phyloP scores from a whole-genome alignment of 2,113 vertebrate species.

The Grus americana region DNA sequence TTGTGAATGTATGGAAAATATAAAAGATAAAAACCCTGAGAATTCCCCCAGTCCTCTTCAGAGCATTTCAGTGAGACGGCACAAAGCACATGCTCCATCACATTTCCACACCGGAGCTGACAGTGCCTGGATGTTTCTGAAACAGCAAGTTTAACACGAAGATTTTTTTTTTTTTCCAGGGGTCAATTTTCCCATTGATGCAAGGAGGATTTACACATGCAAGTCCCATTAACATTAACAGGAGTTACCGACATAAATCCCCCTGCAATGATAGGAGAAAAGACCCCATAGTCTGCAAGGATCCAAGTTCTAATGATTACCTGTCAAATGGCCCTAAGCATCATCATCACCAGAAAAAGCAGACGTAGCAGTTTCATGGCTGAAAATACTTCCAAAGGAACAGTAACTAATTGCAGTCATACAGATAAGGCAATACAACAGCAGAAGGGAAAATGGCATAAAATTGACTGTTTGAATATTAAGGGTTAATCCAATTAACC shows the following conservation, averaged over 20 bases:
- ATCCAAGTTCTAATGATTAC: slow-evolving; percentile 70
- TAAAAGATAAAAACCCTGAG: not conserved
- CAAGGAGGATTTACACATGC: slow-evolving; percentile 70
- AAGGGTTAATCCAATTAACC: slow-evolving; percentile 61
- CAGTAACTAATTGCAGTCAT: slow-evolving; percentile 28
- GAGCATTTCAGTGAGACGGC: not conserved
- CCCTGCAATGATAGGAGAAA: slow-evolving; percentile 39
- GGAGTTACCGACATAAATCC: slow-evolving; percentile 62
- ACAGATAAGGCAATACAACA: not conserved
- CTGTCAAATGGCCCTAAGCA: slow-evolving; percentile 69
- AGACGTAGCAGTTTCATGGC: slow-evolving; percentile 50
- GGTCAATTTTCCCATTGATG: slow-evolving; percentile 64
- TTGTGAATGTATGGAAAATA: not conserved
- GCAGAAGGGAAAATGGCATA: not conserved
- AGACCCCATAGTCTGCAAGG: slow-evolving; percentile 47
- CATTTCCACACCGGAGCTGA: not conserved
- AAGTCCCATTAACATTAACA: slow-evolving; percentile 71
- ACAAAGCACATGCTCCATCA: not conserved
- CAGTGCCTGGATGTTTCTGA: not conserved
- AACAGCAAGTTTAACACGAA: slow-evolving; percentile 6
- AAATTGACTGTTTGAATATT: not conserved
- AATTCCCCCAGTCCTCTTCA: not conserved
- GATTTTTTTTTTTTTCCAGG: slow-evolving; percentile 47
- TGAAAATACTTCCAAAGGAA: slow-evolving; percentile 27
- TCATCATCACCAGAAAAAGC: slow-evolving; percentile 60